A percentile compares a stretch with the other conserved stretches of the same genome.
phyloP scores from a whole-genome alignment of 1,140 invertebrate species.

The Pseudoatta argentina region DNA sequence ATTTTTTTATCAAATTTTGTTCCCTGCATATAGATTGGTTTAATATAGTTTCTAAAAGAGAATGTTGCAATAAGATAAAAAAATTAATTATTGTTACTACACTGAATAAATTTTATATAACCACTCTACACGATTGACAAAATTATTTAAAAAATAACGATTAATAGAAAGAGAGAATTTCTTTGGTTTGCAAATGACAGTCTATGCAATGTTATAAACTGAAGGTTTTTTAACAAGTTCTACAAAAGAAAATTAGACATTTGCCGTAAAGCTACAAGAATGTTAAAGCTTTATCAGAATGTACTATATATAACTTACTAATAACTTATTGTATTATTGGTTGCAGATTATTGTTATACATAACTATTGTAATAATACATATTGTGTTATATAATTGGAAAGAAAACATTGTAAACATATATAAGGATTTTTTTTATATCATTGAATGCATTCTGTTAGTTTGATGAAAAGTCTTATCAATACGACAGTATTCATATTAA shows the following conservation, averaged over 20 bases:
- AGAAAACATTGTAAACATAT: conserved; percentile 1
- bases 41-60: conserved; percentile 22
- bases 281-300: conserved; percentile 24
- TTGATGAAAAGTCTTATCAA: conserved; percentile 1
- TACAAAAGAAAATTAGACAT: neutral
- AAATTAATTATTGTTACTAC: conserved; percentile 17
- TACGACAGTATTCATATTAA: neutral
- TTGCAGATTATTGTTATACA: conserved; percentile 46
- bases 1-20: conserved; percentile 6
- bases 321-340: conserved; percentile 26
- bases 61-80: neutral
- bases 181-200: conserved; percentile 30
- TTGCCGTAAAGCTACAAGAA: conserved; percentile 33
- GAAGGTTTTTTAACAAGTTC: conserved; percentile 21
- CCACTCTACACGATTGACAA: neutral
- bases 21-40: conserved; percentile 10
- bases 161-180: conserved; percentile 3
- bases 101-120: conserved; percentile 45
- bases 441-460: conserved; percentile 4
- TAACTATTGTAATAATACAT: conserved; percentile 17
- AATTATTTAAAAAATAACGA: conserved; percentile 1
- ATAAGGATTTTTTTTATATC: conserved; percentile 10
- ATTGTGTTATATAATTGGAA: conserved; percentile 15
- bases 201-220: conserved; percentile 49
- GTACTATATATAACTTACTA: neutral